Evolutionary conservation across 2,888 invertebrate species (phyloP).

Genomic region (Orthosia cruda): DNA sequence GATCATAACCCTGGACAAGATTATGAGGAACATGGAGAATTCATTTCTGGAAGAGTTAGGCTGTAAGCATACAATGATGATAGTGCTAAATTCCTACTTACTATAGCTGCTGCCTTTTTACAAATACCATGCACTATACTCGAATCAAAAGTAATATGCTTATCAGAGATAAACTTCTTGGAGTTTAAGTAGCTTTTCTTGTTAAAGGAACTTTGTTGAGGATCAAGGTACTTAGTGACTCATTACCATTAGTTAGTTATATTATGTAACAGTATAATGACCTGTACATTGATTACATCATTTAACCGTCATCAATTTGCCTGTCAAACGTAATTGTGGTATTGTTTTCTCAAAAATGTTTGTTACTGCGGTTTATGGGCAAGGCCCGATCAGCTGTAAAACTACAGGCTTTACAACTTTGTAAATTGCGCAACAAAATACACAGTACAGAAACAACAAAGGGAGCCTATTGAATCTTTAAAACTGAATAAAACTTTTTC

Average conservation of each 20-base stretch:
- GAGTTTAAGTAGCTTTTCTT: slow-evolving; percentile 10
- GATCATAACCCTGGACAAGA: slow-evolving; percentile 1
- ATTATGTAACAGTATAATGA: not conserved
- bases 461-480: slow-evolving; percentile 64
- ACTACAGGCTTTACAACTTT: slow-evolving; percentile 19
- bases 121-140: not conserved
- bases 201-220: not conserved
- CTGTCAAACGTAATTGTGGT: not conserved
- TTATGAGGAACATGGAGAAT: not conserved
- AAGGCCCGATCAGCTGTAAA: slow-evolving; percentile 20
- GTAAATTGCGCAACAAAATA: slow-evolving; percentile 30
- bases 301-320: slow-evolving; percentile 2
- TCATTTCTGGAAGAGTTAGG: not conserved
- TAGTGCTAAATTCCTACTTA: not conserved
- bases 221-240: slow-evolving; percentile 11
- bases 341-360: slow-evolving; percentile 28
- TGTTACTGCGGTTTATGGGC: not conserved
- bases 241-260: slow-evolving; percentile 16
- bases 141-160: not conserved
- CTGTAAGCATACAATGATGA: not conserved
- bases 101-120: not conserved
- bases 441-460: slow-evolving; percentile 41
- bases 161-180: not conserved
- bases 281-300: slow-evolving; percentile 15
- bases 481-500: slow-evolving; percentile 69